A percentile compares a stretch with the other conserved stretches of the same genome.
phyloP scores from a whole-genome alignment of 2,113 vertebrate species.

The Neolamprologus caudopunctatus region DNA sequence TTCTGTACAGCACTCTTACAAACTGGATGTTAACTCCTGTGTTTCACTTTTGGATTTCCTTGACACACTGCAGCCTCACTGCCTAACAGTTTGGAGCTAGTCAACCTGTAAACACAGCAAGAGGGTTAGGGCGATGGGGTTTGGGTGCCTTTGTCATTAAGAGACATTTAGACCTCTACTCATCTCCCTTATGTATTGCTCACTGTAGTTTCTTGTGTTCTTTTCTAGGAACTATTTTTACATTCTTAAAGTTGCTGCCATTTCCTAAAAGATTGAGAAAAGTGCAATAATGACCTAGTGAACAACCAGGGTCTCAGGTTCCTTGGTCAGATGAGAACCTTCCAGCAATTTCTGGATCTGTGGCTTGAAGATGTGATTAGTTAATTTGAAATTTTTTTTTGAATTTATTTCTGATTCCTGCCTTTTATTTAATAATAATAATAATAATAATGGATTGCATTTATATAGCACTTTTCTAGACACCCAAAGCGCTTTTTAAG shows the following conservation, averaged over 20 bases:
- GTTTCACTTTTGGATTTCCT: not conserved
- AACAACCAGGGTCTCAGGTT: rapidly evolving
- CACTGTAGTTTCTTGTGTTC: too few species aligned
- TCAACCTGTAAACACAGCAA: not conserved
- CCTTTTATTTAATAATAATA: not conserved
- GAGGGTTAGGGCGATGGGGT: not conserved
- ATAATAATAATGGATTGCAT: not conserved
- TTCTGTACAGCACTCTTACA: not conserved
- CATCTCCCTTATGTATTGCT: not conserved
- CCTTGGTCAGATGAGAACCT: not conserved
- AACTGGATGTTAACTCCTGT: not conserved
- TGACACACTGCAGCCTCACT: not conserved
- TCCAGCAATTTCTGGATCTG: not conserved
- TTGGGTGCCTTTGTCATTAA: not conserved
- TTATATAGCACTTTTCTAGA: not conserved
- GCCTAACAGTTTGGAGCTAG: not conserved
- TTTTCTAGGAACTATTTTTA: not conserved
- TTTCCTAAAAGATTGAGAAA: not conserved
- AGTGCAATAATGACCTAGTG: not conserved
- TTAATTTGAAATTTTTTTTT: rapidly evolving
- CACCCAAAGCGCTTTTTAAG: not conserved
- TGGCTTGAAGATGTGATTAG: not conserved
- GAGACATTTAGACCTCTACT: not conserved
- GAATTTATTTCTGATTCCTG: rapidly evolving
- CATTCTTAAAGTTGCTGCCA: not conserved